Evolutionary conservation across 2,888 invertebrate genomes (phyloP).

Genomic region (Thecocarcelia acutangulata): DNA sequence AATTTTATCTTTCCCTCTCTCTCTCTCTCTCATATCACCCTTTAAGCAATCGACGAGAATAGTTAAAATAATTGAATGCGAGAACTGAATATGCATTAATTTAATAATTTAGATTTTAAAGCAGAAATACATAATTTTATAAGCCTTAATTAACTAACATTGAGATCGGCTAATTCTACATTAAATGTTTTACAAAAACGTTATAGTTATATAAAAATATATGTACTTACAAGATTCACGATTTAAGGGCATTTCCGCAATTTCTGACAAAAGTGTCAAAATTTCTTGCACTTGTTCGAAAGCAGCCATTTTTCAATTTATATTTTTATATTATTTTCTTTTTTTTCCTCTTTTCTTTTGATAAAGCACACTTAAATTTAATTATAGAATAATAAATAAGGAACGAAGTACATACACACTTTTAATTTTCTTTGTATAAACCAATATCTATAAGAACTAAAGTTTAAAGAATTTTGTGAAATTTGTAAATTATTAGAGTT

Average conservation of each 20-base stretch:
- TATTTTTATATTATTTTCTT: constrained; percentile 57
- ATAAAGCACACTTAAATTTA: constrained; percentile 60
- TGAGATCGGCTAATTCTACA: too few species aligned
- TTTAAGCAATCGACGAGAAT: too few species aligned
- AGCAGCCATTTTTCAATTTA: constrained; percentile 75
- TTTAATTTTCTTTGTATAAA: constrained; percentile 31
- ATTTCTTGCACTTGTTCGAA: constrained; percentile 76
- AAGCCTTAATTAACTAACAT: too few species aligned
- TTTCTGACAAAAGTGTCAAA: constrained; percentile 75
- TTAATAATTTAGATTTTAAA: too few species aligned
- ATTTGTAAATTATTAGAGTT: constrained; percentile 14
- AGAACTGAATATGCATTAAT: too few species aligned
- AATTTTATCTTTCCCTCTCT: too few species aligned
- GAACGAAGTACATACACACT: constrained; percentile 51
- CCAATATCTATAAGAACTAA: constrained; percentile 24
- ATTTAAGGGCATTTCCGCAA: constrained; percentile 76
- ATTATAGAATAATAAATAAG: constrained; percentile 56
- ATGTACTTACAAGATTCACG: constrained; percentile 78
- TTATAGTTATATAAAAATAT: too few species aligned
- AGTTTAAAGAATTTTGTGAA: constrained; percentile 35
- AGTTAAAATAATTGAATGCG: too few species aligned
- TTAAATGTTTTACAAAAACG: too few species aligned
- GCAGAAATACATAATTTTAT: too few species aligned
- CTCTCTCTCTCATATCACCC: too few species aligned
- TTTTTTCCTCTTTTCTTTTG: constrained; percentile 27